These are phyloP conservation scores for Maniola hyperantus DNA, from an alignment of 2,888 invertebrate genomes.

Conservation along the genomic window DNA sequence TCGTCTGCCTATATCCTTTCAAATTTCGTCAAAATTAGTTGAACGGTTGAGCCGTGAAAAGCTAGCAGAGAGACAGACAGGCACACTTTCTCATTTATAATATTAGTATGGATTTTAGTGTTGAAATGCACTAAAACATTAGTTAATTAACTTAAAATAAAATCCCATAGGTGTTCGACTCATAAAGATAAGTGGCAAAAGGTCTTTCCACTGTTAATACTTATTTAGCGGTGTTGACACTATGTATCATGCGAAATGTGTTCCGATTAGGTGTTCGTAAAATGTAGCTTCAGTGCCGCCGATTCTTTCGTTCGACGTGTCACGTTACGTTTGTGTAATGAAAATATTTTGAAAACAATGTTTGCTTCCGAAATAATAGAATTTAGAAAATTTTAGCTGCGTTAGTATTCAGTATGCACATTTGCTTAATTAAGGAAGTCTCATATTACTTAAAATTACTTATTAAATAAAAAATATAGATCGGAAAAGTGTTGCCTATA, in stretches of 20 bases:
- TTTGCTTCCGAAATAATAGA: no score
- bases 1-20: no score
- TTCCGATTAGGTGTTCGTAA: not conserved
- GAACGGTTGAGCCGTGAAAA: no score
- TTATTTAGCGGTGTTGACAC: slow-evolving; percentile 7
- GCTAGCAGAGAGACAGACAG: no score
- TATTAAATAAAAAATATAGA: not conserved
- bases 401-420: no score
- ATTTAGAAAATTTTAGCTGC: no score
- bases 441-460: no score
- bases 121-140: not conserved
- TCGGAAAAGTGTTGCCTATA: not conserved
- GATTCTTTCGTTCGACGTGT: slow-evolving; percentile 10
- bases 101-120: no score
- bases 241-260: slow-evolving; percentile 1
- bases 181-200: slow-evolving; percentile 55
- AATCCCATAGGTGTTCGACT: slow-evolving; percentile 39
- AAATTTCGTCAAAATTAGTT: no score
- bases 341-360: not conserved
- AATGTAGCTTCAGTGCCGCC: not conserved
- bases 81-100: no score
- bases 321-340: not conserved
- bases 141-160: slow-evolving; percentile 20
- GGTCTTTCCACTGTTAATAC: slow-evolving; percentile 19
- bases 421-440: no score